Conservation (phyloP, 2,888 invertebrate genomes). For the Axea sp. region DNA sequence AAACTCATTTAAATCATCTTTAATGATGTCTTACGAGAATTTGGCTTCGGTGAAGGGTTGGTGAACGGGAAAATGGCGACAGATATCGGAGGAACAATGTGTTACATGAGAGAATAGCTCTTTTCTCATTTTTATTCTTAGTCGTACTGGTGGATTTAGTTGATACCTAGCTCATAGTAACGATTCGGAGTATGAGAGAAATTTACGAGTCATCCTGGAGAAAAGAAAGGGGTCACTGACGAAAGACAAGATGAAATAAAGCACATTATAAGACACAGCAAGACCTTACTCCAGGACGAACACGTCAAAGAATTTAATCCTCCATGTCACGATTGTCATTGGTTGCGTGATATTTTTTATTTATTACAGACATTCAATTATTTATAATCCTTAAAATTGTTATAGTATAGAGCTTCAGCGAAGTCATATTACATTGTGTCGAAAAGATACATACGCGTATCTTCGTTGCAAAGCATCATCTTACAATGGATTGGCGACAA, state of each 20-base stretch:
- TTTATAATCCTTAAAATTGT: constrained; percentile 76
- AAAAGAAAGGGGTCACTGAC: constrained; percentile 38
- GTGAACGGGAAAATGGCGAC: constrained; percentile 2
- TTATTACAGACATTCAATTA: constrained; percentile 79
- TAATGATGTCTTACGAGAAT: no score
- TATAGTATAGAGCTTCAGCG: constrained; percentile 77
- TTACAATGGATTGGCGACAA: constrained; percentile 71
- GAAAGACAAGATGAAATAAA: constrained; percentile 41
- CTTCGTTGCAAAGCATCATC: constrained; percentile 68
- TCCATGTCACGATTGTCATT: constrained; percentile 62
- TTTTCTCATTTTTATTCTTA: constrained; percentile 46
- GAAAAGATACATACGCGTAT: constrained; percentile 70
- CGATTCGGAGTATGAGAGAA: constrained; percentile 60
- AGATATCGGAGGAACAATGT: constrained; percentile 20
- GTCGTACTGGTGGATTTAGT: constrained; percentile 63
- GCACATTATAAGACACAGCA: constrained; percentile 29
- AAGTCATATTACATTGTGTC: constrained; percentile 74
- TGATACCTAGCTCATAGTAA: constrained; percentile 76
- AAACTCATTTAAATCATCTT: constrained; percentile 37
- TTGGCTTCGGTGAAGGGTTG: constrained; percentile 27
- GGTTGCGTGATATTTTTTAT: constrained; percentile 76
- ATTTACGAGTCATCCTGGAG: constrained; percentile 53
- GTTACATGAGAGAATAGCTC: constrained; percentile 17
- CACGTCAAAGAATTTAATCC: constrained; percentile 62
- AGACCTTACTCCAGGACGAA: constrained; percentile 61